These are phyloP conservation scores for Spheniscus humboldti DNA, from an alignment of 2,797 vertebrate species.

Conservation along the genomic window DNA sequence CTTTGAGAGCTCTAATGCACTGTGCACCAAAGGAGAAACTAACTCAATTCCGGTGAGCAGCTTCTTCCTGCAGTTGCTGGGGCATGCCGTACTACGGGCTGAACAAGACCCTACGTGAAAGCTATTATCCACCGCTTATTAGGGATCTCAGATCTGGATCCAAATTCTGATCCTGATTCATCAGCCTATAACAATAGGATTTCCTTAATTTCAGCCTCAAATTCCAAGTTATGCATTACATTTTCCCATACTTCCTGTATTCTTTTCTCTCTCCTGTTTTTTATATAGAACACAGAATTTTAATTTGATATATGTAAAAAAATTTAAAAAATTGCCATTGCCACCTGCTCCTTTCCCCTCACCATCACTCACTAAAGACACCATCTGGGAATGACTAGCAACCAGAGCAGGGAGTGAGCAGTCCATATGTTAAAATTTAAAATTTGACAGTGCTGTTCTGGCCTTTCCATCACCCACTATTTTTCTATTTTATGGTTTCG, in stretches of 20 bases:
- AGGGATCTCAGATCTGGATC: neutral
- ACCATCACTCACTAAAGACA: conserved; percentile 56
- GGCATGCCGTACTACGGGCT: neutral
- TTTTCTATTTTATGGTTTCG: neutral
- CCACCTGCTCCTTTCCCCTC: conserved; percentile 63
- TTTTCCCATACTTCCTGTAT: neutral
- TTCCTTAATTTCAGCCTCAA: neutral
- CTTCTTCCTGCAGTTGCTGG: neutral
- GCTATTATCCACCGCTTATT: neutral
- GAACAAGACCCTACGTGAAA: neutral
- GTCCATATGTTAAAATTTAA: conserved; percentile 67
- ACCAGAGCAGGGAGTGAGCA: conserved; percentile 63
- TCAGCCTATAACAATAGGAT: neutral
- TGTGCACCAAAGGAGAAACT: neutral
- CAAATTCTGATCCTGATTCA: neutral
- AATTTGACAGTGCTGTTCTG: conserved; percentile 53
- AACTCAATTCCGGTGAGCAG: neutral
- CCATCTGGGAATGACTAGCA: conserved; percentile 66
- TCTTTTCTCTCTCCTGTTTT: neutral
- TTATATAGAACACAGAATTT: neutral
- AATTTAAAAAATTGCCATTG: neutral
- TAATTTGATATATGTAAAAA: neutral
- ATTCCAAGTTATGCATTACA: neutral
- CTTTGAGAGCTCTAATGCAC: neutral
- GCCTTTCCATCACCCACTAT: conserved; percentile 40